Base-by-base conservation (phyloP, 53 echinoderm and acorn worm genomes). In the Stichopus horrens region DNA sequence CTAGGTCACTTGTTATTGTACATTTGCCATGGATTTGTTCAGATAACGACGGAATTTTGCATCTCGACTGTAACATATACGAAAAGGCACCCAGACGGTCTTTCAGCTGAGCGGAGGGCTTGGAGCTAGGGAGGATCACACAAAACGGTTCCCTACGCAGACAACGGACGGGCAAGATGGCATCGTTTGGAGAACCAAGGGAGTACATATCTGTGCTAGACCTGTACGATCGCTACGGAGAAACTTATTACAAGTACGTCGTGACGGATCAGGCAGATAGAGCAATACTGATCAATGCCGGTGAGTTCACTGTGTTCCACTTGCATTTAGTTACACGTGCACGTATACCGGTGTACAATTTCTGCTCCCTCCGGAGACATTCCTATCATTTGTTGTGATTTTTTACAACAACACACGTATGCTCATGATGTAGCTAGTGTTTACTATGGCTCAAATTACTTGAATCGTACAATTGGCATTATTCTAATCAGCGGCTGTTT, bases 201-300 rank as follows among this genome's bases (percentile, higher is more conserved):
- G 66, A 84, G 52, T 84, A 37, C 14, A 84, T 84, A 16, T 65
- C 65, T 63, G 3, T 66, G 9, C 60, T 23, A 13, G 84, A 84
- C 65, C 63, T 84, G 6, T 63, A 65, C 16, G 65, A 63, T 21
- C 57, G 84, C 8, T 84, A 84, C 84, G 84, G 52, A 52, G 65
- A 84, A 13, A 37, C 63, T 23, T 84, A 16, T 9, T 22, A 66
- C 21, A 84, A 63, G 52, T 51, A 65, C 21, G 9, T 84, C 7
- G 6, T 58, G 13, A 51, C 67, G 53, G 84, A 84, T 23, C 84
- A 84, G 52, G 84, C 84, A 0, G 84, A 84, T 16, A 60, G 84
- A 23, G 84, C 84, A 52, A 66, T 84, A 8, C 52, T 84, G 52
- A 56, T 84, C 59, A 84, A 84, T 63, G 84, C 84, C 60, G 84